Evolutionary conservation across 1,140 invertebrate genomes (phyloP).

Genomic region (Gonioctena quinquepunctata): DNA sequence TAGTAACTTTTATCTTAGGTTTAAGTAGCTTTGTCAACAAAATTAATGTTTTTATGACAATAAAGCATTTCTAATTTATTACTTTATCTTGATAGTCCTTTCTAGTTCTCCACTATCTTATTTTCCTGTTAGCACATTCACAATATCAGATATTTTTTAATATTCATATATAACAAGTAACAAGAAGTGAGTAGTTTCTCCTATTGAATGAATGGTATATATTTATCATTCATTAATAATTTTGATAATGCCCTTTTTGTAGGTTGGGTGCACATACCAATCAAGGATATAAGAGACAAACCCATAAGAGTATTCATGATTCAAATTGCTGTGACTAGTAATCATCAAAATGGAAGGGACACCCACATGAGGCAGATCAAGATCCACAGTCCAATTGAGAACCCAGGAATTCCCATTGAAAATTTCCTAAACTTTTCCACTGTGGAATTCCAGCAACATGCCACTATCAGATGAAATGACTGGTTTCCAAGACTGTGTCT

Average conservation of each 20-base stretch:
- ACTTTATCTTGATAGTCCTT: no score
- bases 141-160: no score
- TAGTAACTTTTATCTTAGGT: no score
- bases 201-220: no score
- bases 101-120: no score
- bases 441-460: constrained; percentile 79
- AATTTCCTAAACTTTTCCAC: constrained; percentile 79
- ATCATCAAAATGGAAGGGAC: constrained; percentile 98
- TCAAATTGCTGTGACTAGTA: constrained; percentile 95
- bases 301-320: constrained; percentile 95
- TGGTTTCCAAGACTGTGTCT: no score
- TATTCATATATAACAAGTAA: no score
- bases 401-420: constrained; percentile 72
- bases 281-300: constrained; percentile 86
- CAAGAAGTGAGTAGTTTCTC: no score
- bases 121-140: no score
- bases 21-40: no score
- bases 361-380: constrained; percentile 98
- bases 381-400: constrained; percentile 89
- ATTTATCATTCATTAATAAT: neutral
- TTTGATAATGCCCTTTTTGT: constrained; percentile 34
- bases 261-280: constrained; percentile 93
- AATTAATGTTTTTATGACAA: no score
- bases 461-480: constrained; percentile 76
- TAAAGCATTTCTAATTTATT: no score